Conservation (phyloP, 2,113 vertebrate species). For the Calypte anna region DNA sequence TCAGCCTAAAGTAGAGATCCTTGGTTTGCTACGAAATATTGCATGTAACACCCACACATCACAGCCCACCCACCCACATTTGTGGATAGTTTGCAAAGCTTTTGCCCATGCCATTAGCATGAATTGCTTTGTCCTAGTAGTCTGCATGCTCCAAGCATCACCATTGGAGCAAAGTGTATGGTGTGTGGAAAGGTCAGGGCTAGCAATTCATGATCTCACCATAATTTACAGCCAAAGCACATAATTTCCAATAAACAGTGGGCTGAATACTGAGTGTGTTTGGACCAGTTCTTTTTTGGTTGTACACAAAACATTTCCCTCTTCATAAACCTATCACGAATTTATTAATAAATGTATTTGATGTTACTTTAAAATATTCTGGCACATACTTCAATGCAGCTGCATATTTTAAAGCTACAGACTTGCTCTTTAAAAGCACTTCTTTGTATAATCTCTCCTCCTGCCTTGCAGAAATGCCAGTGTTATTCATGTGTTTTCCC, state of each 20-base stretch:
- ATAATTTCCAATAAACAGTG: neutral
- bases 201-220: neutral
- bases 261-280: conserved; percentile 27
- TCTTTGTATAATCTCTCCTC: neutral
- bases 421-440: conserved; percentile 31
- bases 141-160: neutral
- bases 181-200: conserved; percentile 27
- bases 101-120: neutral
- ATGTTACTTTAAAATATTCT: conserved; percentile 75
- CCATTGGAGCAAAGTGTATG: neutral
- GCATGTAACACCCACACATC: neutral
- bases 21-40: neutral
- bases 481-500: neutral
- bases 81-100: neutral
- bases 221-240: conserved; percentile 22
- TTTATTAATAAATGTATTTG: conserved; percentile 69
- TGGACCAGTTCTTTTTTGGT: neutral
- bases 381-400: conserved; percentile 51
- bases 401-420: conserved; percentile 68
- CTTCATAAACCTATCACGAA: conserved; percentile 55
- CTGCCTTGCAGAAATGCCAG: conserved; percentile 4
- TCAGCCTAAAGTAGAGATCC: neutral
- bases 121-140: neutral
- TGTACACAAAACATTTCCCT: conserved; percentile 25
- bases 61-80: neutral